Conservation (phyloP, 2,888 invertebrate genomes). For the Nomada flava region DNA sequence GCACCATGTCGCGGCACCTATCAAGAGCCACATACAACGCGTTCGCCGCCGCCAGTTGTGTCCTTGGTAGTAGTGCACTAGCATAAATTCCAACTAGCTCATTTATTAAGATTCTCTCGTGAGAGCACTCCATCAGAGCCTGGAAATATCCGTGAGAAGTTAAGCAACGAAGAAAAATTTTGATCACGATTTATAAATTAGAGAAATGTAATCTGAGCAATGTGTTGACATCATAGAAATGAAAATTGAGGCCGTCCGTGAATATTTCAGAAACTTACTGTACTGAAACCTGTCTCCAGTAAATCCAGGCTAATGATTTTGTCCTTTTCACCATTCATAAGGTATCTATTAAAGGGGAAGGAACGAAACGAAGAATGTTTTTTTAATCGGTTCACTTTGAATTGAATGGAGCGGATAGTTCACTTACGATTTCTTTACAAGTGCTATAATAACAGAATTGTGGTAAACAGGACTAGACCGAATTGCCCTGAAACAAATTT, state of each 20-base stretch:
- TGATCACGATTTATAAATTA: neutral
- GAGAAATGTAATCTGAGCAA: neutral
- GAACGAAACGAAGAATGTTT: neutral
- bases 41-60: slow-evolving; percentile 91
- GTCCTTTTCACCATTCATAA: slow-evolving; percentile 88
- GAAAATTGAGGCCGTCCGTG: slow-evolving; percentile 6
- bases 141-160: slow-evolving; percentile 67
- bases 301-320: slow-evolving; percentile 91
- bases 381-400: neutral
- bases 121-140: slow-evolving; percentile 86
- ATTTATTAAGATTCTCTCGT: slow-evolving; percentile 85
- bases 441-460: slow-evolving; percentile 92
- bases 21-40: slow-evolving; percentile 95
- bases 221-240: too few relatives aligned
- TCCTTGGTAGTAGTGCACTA: slow-evolving; percentile 90
- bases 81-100: slow-evolving; percentile 92
- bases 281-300: slow-evolving; percentile 94
- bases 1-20: slow-evolving; percentile 93
- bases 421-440: slow-evolving; percentile 94
- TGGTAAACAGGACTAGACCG: slow-evolving; percentile 91
- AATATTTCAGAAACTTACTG: slow-evolving; percentile 87
- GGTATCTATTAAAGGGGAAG: slow-evolving; percentile 87
- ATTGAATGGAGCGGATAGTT: slow-evolving; percentile 5
- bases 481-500: slow-evolving; percentile 87
- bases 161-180: neutral